Evolutionary conservation across 2,797 vertebrate species (phyloP), one percentile per base, ranked within the genome.

Genomic region (Taenioides sp.): DNA sequence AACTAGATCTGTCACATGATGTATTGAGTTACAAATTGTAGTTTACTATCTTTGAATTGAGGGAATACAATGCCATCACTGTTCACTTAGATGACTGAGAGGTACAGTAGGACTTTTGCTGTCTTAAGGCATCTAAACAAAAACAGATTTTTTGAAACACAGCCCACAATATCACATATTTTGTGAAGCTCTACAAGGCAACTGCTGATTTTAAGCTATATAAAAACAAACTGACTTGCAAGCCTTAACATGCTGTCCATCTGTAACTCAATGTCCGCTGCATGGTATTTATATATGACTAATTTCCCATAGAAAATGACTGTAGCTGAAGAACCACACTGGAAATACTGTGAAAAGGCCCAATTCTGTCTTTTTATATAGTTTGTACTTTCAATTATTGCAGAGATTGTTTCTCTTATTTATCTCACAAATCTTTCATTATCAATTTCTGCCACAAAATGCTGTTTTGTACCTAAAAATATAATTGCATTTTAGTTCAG

Each of bases 1-100:
- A 47, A 47, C 37, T n/a, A 43, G 28, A 65, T 65, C 25, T 65
- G 43, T 23, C 40, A 27, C 63, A 65, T 50, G 40, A 23, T 5
- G 16, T 49, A 49, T 65, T 49, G 43, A 4, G 40, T 65, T 65
- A 50, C 63, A 65, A 65, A 49, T 49, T 65, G 63, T 25, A 49
- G 63, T 65, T 65, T 49, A 50, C 43, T 27, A 18, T 65, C 12
- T 65, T 65, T 65, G 63, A 65, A 28, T 65, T 65, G 22, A 27
- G 16, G 23, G 18, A 65, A 65, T 50, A 25, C 23, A 65, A 65
- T 65, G 40, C 63, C 43, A 17, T 65, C 22, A 27, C 14, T 50
- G 63, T 49, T 27, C 37, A 17, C 14, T 47, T 7, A 65, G 25
- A 49, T 40, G 34, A 63, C 61, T 63, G 20, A 63, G 14, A 59